Evolutionary conservation across 2,888 invertebrate species (phyloP), one percentile per base, ranked within the genome.

Genomic region (Drosophila neonasuta): DNA sequence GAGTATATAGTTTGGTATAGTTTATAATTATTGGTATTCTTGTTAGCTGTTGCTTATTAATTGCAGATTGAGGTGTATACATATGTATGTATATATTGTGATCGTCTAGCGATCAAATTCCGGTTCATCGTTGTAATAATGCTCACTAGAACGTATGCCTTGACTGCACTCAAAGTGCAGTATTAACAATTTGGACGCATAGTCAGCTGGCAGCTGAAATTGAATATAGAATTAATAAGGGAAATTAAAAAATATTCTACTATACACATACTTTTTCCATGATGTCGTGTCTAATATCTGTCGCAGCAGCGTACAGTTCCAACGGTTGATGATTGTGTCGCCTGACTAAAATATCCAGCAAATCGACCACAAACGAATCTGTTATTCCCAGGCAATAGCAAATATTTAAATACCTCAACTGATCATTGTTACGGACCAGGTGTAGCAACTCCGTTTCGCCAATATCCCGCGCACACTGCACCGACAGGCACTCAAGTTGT

Each of bases 81-180:
- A 24, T 32, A 10, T 24, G 30, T 29, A 49, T 44, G 9, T 36
- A 34, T 36, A 49, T 44, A 11, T 36, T n/a, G 11, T 36, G 6
- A 2, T 36, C 15, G 17, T n/a, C 49, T 79, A 79, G 3, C 80
- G 80, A 65, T 81, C 81, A 30, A 84, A 81, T 59, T 81, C 81
- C 8, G 81, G 81, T 36, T 81, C 84, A 36, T 81, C 81, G 10
- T 58, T 77, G 59, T 77, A 81, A 56, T 52, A 73, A 64, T 81
- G 84, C 34, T 75, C 79, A 36, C 32, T 34, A 8, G 68, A 70
- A 20, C 57, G 20, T 42, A 81, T 77, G 42, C 84, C 84, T 10
- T 79, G 77, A 61, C 84, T 84, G 67, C 84, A 84, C 57, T 81
- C 81, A 39, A 81, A 81, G 41, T 71, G 50, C 30, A 81, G 34